Percentiles rank a stretch among this genome's conserved stretches.
phyloP scores from a whole-genome alignment of 2,888 invertebrate species.

The Endomychus coccineus region DNA sequence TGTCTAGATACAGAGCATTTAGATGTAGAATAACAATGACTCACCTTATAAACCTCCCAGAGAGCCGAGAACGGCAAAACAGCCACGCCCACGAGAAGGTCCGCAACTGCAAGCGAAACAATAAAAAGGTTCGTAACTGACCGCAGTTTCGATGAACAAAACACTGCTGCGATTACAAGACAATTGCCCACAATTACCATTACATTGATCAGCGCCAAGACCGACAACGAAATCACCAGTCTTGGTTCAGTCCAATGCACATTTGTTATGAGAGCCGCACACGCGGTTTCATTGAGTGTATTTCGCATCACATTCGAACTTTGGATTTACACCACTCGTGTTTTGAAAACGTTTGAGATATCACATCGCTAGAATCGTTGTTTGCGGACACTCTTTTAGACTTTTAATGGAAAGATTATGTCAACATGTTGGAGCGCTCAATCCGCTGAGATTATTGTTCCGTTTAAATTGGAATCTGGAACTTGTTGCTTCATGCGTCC shows the following conservation, averaged over 20 bases:
- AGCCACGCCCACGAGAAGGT: constrained; percentile 89
- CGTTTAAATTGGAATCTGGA: too few relatives aligned
- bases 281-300: constrained; percentile 74
- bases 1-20: too few relatives aligned
- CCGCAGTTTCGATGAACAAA: constrained; percentile 82
- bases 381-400: too few relatives aligned
- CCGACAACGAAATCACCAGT: constrained; percentile 67
- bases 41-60: constrained; percentile 85
- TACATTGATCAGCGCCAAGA: constrained; percentile 76
- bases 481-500: too few relatives aligned
- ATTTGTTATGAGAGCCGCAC: constrained; percentile 71
- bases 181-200: constrained; percentile 87
- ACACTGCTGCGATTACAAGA: constrained; percentile 87
- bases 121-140: constrained; percentile 96
- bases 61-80: constrained; percentile 95
- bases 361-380: too few relatives aligned
- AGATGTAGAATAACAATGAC: too few relatives aligned
- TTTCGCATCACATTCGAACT: constrained; percentile 55
- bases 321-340: too few relatives aligned
- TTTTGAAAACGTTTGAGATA: too few relatives aligned
- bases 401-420: too few relatives aligned
- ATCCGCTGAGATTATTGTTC: too few relatives aligned
- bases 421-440: too few relatives aligned
- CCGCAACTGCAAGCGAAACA: constrained; percentile 92
- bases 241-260: constrained; percentile 77